Conservation (phyloP, 2,888 invertebrate genomes). For the Tetragonula carbonaria region DNA sequence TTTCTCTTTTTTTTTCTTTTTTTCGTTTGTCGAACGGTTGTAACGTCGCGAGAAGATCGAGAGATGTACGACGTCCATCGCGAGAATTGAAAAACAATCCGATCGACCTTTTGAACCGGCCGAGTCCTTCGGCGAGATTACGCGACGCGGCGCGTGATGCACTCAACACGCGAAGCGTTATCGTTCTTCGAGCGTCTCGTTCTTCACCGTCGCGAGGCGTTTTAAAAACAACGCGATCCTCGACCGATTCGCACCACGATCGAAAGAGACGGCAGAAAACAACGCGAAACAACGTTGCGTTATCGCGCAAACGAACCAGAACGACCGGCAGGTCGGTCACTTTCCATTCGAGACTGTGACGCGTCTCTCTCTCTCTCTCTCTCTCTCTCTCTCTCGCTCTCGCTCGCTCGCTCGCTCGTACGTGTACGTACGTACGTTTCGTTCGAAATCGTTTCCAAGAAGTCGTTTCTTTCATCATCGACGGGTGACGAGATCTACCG, state of each 20-base stretch:
- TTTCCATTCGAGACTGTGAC: too few relatives aligned
- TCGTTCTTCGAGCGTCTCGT: slow-evolving; percentile 10
- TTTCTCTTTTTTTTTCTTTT: neutral
- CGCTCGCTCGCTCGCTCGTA: too few relatives aligned
- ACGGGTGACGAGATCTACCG: too few relatives aligned
- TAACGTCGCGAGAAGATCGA: too few relatives aligned
- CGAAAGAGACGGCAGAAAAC: neutral
- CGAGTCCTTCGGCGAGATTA: slow-evolving; percentile 34
- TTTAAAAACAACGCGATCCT: slow-evolving; percentile 27
- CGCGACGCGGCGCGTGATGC: slow-evolving; percentile 9
- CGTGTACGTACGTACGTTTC: too few relatives aligned
- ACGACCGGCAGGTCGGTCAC: neutral
- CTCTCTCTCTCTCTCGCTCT: too few relatives aligned
- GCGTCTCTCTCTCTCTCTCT: too few relatives aligned
- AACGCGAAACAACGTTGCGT: neutral
- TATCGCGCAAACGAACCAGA: slow-evolving; percentile 9
- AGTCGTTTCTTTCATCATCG: too few relatives aligned
- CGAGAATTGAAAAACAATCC: slow-evolving; percentile 10
- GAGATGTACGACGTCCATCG: neutral
- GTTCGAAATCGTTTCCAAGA: too few relatives aligned
- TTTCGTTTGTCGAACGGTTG: neutral
- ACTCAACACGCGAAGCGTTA: slow-evolving; percentile 30
- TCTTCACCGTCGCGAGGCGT: neutral
- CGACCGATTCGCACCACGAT: neutral
- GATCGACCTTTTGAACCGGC: slow-evolving; percentile 33